phyloP scores from a whole-genome alignment of 2,888 invertebrate species.

The Cryptocephalus primarius region DNA sequence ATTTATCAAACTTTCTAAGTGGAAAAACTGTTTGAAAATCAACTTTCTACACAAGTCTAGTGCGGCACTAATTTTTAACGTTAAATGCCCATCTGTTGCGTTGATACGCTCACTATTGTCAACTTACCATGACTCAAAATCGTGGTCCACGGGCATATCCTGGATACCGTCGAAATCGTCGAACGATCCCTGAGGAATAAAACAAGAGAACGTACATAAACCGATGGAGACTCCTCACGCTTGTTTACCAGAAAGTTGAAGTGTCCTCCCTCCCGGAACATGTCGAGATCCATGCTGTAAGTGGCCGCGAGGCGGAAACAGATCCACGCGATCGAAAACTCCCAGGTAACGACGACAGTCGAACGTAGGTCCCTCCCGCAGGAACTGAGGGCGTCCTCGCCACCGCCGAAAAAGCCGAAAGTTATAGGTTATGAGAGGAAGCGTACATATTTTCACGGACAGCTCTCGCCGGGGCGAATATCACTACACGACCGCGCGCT shows the following conservation, averaged over 20 bases:
- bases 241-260: conserved; percentile 28
- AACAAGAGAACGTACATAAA: no score
- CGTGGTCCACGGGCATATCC: no score
- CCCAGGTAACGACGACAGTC: background rate
- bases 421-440: conserved; percentile 18
- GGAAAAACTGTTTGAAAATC: no score
- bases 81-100: no score
- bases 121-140: no score
- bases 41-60: no score
- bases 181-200: no score
- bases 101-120: no score
- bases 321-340: background rate
- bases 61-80: no score
- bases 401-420: conserved; percentile 3
- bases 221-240: background rate
- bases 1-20: no score
- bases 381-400: background rate
- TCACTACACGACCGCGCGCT: no score
- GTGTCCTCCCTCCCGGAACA: conserved; percentile 41
- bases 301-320: conserved; percentile 8
- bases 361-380: conserved; percentile 2
- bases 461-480: background rate
- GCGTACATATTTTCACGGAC: conserved; percentile 16
- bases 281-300: conserved; percentile 41
- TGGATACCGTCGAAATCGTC: no score